Conservation (phyloP, 2,797 vertebrate species). For the Helicolenus hilgendorfi region DNA sequence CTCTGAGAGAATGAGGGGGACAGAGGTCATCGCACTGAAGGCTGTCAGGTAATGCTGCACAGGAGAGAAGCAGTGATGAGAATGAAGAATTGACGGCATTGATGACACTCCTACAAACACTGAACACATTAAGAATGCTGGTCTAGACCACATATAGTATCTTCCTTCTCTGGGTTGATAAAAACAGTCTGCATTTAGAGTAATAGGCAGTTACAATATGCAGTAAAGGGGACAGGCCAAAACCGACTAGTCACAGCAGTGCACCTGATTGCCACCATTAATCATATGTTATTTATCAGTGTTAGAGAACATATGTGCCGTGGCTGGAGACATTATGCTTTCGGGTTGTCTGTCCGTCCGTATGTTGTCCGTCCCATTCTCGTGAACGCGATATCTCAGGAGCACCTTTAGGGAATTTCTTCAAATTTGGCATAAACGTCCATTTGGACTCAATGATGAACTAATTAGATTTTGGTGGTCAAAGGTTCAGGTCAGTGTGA, state of each 20-base stretch:
- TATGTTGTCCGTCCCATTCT: too few species aligned
- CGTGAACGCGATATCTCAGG: too few species aligned
- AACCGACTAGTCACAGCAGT: background rate
- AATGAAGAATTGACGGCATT: background rate
- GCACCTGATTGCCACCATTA: background rate
- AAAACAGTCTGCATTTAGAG: background rate
- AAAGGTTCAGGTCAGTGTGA: too few species aligned
- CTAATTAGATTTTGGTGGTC: too few species aligned
- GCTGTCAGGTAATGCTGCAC: conserved; percentile 96
- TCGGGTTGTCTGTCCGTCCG: too few species aligned
- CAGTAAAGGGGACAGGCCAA: background rate
- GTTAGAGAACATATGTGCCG: background rate
- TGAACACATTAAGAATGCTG: background rate
- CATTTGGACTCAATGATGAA: too few species aligned
- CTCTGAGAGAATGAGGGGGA: conserved; percentile 94
- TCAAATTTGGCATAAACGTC: too few species aligned
- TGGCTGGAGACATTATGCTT: too few species aligned
- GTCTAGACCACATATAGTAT: background rate
- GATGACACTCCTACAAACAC: background rate
- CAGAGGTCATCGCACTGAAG: conserved; percentile 92
- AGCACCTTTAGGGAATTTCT: too few species aligned
- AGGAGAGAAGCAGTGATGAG: background rate
- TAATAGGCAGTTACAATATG: background rate
- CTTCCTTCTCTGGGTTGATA: background rate
- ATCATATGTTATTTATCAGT: background rate